Evolutionary conservation across 2,797 vertebrate species (phyloP), one percentile per base, ranked within the genome.

Genomic region (Apogon hyalosoma): DNA sequence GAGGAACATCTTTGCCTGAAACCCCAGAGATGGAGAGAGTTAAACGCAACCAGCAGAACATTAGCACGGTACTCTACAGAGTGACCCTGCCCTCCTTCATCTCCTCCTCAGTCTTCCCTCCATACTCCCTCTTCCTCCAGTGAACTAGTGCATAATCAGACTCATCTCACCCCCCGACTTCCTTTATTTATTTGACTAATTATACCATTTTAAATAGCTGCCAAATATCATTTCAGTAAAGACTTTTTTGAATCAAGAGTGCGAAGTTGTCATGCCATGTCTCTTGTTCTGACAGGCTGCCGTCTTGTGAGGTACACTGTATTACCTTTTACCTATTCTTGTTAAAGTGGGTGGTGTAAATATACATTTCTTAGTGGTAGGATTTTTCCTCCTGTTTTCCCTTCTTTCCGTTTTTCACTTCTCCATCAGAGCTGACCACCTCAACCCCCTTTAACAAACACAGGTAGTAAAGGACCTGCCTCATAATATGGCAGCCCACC

Each of bases 1-100:
- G 93, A 83, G 97, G 97, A 90, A 98, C 95, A 11, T 90, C 96
- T 40, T 90, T 99, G 67, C 94, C 97, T 77, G 95, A 96, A 90
- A 98, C 96, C 43, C 97, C 96, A 2, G 97, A 99, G 94, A 98
- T 97, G 97, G 93, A 96, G 86, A 92, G 98, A 92, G 95, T 96
- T 92, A 98, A 95, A 92, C 93, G 90, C 92, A 99, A 96, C 49
- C 97, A 98, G 93, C 92, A 91, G 84, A 94, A 96, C 90, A 95
- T 99, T 82, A 99, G 97, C 93, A 95, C 95, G 96, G 97, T 98
- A 99, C 83, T 86, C 83, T 63, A 55, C 73, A 75, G 85, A 91
- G 89, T 90, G 79, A 82, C 77, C 82, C 77, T 79, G 68, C 56
- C 71, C 56, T 60, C 18, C 56, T 21, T 58, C 48, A 36, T 14